A percentile compares a stretch with the other conserved stretches of the same genome.
Conservation (phyloP, 2,888 invertebrate species). For the Lycaena phlaeas region DNA sequence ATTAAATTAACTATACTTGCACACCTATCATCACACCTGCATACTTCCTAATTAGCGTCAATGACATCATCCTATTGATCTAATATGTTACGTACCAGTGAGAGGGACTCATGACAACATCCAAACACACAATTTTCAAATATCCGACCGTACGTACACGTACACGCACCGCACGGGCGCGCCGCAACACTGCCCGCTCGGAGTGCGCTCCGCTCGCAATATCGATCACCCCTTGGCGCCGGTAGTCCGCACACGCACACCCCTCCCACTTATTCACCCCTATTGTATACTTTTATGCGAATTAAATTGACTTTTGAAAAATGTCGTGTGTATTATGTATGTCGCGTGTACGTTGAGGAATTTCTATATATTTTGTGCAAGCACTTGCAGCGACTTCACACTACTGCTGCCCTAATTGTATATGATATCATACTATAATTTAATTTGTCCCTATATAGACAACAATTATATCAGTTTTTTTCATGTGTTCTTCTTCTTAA, state of each 20-base stretch:
- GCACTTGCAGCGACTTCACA: too few relatives aligned
- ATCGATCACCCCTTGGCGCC: constrained; percentile 68
- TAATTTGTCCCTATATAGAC: too few relatives aligned
- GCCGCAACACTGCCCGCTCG: too few relatives aligned
- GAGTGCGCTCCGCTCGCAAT: constrained; percentile 41
- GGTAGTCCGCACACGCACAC: constrained; percentile 65
- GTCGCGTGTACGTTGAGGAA: too few relatives aligned
- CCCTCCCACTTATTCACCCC: constrained; percentile 33
- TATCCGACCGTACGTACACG: constrained; percentile 24
- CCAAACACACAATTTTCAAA: constrained; percentile 26
- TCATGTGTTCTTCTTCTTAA: too few relatives aligned
- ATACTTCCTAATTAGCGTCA: constrained; percentile 23
- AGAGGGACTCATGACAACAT: constrained; percentile 46
- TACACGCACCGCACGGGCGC: constrained; percentile 31
- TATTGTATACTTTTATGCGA: neutral
- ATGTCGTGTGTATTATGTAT: neutral
- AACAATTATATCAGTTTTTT: too few relatives aligned
- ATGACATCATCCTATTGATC: constrained; percentile 51
- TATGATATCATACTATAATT: too few relatives aligned
- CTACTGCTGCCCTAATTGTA: too few relatives aligned
- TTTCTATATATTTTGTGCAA: too few relatives aligned
- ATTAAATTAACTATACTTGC: too few relatives aligned
- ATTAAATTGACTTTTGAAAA: neutral
- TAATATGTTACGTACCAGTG: constrained; percentile 41
- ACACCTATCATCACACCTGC: constrained; percentile 17